phyloP scores from a whole-genome alignment of 2,113 vertebrate genomes.

The Alexandromys fortis region DNA sequence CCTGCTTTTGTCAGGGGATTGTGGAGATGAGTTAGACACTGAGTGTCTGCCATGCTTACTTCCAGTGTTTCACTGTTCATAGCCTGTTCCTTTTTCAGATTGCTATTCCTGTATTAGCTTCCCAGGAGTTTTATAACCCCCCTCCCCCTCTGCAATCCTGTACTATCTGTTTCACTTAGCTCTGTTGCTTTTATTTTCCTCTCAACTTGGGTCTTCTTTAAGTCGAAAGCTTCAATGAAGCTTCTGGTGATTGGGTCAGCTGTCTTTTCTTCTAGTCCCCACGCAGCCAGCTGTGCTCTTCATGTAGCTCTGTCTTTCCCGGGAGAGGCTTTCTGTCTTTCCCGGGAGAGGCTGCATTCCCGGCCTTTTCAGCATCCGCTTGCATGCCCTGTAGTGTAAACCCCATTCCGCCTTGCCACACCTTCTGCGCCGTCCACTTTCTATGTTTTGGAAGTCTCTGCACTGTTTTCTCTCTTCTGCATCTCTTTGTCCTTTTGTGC shows the following conservation, averaged over 20 bases:
- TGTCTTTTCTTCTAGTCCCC: not conserved
- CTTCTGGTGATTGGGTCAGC: not conserved
- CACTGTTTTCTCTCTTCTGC: not conserved
- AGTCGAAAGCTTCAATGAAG: slow-evolving; percentile 13
- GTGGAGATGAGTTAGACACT: not conserved
- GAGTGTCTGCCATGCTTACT: not conserved
- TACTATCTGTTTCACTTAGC: not conserved
- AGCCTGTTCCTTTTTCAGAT: not conserved
- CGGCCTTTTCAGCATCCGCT: not conserved
- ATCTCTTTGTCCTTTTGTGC: not conserved
- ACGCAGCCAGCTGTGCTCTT: not conserved
- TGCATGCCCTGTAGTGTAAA: not conserved
- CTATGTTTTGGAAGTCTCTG: not conserved
- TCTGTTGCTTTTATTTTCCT: not conserved
- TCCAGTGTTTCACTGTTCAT: not conserved
- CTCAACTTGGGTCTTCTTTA: slow-evolving; percentile 30
- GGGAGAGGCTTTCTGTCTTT: not conserved
- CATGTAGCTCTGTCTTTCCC: not conserved
- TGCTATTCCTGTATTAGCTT: not conserved
- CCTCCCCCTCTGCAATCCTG: not conserved
- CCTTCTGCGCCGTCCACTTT: not conserved
- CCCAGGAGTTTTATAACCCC: not conserved
- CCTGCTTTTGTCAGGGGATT: not conserved
- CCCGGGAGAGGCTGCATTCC: not conserved
- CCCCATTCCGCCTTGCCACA: not conserved